Conservation (phyloP, 2,113 vertebrate species). For the Egretta garzetta region DNA sequence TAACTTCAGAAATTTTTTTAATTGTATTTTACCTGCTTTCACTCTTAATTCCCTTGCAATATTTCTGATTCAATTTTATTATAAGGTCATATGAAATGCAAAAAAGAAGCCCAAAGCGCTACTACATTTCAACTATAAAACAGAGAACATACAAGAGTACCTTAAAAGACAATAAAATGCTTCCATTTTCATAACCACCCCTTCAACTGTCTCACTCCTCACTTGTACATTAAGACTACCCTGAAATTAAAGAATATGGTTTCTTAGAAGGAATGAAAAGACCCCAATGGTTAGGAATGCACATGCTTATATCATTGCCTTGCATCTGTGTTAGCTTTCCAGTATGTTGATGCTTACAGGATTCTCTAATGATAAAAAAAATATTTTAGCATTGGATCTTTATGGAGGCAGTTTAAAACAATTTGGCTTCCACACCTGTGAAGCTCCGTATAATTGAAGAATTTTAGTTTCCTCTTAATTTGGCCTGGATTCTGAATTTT, state of each 20-base stretch:
- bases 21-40: background rate
- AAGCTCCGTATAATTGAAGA: background rate
- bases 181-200: background rate
- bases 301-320: background rate
- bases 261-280: background rate
- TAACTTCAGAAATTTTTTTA: background rate
- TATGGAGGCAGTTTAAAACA: background rate
- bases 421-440: background rate
- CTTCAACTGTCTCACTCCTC: background rate
- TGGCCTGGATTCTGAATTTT: background rate
- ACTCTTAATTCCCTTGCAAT: background rate
- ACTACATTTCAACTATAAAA: background rate
- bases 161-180: background rate
- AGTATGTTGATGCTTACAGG: background rate
- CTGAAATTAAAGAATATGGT: background rate
- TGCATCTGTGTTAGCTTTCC: background rate
- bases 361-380: background rate
- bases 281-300: fast-evolving
- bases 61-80: background rate
- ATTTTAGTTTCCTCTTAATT: background rate
- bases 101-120: background rate
- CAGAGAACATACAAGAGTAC: background rate
- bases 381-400: background rate
- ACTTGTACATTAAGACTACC: background rate
- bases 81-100: background rate